Base-by-base conservation (phyloP, 92 coral and sea anemone genomes). In the Nematostella vectensis region DNA sequence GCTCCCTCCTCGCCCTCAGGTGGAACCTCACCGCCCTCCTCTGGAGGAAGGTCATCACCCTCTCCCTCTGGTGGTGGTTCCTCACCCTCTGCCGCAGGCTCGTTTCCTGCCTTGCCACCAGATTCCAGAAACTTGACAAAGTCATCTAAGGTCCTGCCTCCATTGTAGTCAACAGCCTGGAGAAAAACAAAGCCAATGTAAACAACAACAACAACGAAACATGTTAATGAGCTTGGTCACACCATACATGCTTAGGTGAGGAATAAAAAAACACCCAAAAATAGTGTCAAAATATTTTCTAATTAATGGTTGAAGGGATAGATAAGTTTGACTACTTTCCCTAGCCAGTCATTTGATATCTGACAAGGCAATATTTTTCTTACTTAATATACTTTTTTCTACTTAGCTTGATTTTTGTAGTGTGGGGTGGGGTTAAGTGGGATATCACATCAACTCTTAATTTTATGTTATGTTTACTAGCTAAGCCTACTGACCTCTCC, bases 141-240 rank as follows among this genome's bases (percentile, higher is more conserved):
- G 70, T 81, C 96, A 0, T 91, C 98, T 40, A 86, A 69, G 10
- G 91, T 82, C 59, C 98, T 62, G 31, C 98, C 98, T 47, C 98
- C 98, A 64, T 78, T 82, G 63, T 91, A 91, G 60, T 91, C 98
- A 22, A 91, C 84, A 51, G 69, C 67, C 96, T 91, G 76, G 28
- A 25, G 42, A 17, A 54, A 40, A 9, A 47, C 59, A 12, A 17
- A n/a, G n/a, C n/a, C n/a, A n/a, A n/a, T n/a, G n/a, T n/a, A n/a
- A n/a, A n/a, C n/a, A n/a, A n/a, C n/a, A n/a, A n/a, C n/a, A n/a
- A n/a, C n/a, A n/a, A n/a, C n/a, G n/a, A n/a, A n/a, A n/a, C n/a
- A n/a, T n/a, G n/a, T n/a, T n/a, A n/a, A n/a, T n/a, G n/a, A n/a
- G n/a, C n/a, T n/a, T n/a, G n/a, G n/a, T n/a, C n/a, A n/a, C n/a